phyloP scores from a whole-genome alignment of 2,113 vertebrate species.

The Alouatta palliata region DNA sequence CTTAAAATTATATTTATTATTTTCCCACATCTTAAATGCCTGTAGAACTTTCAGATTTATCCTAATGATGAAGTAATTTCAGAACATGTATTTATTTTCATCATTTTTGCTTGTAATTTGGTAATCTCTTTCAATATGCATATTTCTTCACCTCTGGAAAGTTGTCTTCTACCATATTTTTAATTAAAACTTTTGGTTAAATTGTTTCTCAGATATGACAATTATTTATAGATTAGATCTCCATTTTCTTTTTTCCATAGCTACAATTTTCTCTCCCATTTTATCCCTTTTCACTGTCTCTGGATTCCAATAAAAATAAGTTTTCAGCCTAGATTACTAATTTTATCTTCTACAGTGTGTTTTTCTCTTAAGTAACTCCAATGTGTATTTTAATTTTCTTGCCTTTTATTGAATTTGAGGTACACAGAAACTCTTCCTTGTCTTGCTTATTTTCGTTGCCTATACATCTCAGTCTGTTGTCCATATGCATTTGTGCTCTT shows the following conservation, averaged over 20 bases:
- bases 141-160: background rate
- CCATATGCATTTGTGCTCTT: background rate
- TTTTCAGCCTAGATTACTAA: background rate
- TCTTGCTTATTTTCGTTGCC: background rate
- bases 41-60: background rate
- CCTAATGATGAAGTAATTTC: background rate
- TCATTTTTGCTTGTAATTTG: background rate
- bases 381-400: background rate
- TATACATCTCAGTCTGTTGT: background rate
- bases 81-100: conserved; percentile 6
- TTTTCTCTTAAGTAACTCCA: background rate
- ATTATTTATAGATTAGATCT: background rate
- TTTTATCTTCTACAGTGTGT: background rate
- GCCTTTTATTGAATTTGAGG: background rate
- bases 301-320: background rate
- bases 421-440: background rate
- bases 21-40: background rate
- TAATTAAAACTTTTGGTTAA: background rate
- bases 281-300: background rate
- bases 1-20: background rate
- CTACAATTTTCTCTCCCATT: background rate
- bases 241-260: background rate
- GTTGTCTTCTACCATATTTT: background rate
- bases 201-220: background rate
- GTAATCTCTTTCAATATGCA: background rate